Evolutionary conservation across 2,797 vertebrate species (phyloP), one percentile per base, ranked within the genome.

Genomic region (Bufotes viridis): DNA sequence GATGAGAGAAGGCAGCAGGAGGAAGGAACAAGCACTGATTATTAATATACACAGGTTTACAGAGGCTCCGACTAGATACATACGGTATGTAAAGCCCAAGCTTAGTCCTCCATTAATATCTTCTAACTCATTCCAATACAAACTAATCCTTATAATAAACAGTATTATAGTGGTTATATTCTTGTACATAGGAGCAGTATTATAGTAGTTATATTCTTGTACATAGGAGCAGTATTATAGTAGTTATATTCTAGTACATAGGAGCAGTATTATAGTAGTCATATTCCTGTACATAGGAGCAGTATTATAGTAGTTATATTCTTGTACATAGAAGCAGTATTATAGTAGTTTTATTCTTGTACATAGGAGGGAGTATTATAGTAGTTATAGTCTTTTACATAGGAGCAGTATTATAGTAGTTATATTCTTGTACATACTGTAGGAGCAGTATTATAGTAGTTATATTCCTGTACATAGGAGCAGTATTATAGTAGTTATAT

Each of bases 401-500:
- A 74, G 18, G 42, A 2, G 72, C 18, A 74, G 34, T 74, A 74
- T 74, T 74, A 74, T 74, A 74, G 72, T 74, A 74, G 72, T 20
- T 74, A 74, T 74, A 74, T 74, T 74, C 34, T 12, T 74, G 72
- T 49, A 74, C 18, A 75, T n/a, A n/a, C n/a, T n/a, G n/a, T 49
- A 75, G 72, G 72, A 13, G 72, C 42, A 75, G 72, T 75, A 75
- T 75, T 75, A 51, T 75, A 75, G 72, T 70, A 70, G 69, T 34
- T 70, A 70, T 34, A 49, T 49, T 74, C 70, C 12, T 49, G 34
- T 49, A 70, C 29, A 70, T 70, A 70, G 26, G 26, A 12, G 34
- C 14, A 70, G 69, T 70, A 70, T 70, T 70, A 70, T 70, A 70
- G 69, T 34, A 70, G 69, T 34, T 34, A 70, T 70, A 34, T 70